A percentile compares a stretch with the other conserved stretches of the same genome.
Conservation (phyloP, 2,888 invertebrate species). For the Leucophenga montana region DNA sequence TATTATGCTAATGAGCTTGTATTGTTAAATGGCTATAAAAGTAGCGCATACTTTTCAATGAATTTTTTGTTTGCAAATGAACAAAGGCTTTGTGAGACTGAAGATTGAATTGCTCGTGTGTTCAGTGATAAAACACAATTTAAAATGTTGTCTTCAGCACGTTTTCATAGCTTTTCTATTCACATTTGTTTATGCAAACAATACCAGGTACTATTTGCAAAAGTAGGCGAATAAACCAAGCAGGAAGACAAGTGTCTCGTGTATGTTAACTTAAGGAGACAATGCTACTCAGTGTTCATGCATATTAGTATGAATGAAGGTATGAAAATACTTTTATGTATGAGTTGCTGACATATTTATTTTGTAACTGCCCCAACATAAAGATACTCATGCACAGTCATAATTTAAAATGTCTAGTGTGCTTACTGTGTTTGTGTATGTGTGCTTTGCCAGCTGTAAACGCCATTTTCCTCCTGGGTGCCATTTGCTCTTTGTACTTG, state of each 20-base stretch:
- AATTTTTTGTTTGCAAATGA: too few species aligned
- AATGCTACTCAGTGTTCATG: constrained; percentile 17
- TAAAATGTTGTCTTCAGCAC: neutral
- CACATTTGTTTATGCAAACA: constrained; percentile 1
- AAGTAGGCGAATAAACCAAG: constrained; percentile 6
- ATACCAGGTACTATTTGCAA: neutral
- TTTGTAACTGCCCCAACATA: constrained; percentile 5
- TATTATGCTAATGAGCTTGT: constrained; percentile 4
- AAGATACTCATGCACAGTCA: neutral
- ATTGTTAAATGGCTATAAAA: neutral
- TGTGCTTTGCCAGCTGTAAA: constrained; percentile 18
- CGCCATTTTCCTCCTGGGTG: constrained; percentile 26
- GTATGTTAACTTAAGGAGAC: constrained; percentile 9
- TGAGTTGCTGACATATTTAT: constrained; percentile 32
- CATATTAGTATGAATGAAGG: neutral
- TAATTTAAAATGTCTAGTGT: neutral
- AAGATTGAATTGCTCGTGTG: too few species aligned
- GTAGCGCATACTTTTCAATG: too few species aligned
- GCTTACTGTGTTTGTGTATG: neutral
- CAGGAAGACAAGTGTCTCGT: constrained; percentile 17
- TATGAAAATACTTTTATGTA: constrained; percentile 6
- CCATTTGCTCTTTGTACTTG: constrained; percentile 29
- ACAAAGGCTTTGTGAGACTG: too few species aligned
- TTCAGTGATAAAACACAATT: too few species aligned
- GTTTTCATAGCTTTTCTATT: neutral